Conservation (phyloP, 2,113 vertebrate genomes). For the Aplodontia rufa region DNA sequence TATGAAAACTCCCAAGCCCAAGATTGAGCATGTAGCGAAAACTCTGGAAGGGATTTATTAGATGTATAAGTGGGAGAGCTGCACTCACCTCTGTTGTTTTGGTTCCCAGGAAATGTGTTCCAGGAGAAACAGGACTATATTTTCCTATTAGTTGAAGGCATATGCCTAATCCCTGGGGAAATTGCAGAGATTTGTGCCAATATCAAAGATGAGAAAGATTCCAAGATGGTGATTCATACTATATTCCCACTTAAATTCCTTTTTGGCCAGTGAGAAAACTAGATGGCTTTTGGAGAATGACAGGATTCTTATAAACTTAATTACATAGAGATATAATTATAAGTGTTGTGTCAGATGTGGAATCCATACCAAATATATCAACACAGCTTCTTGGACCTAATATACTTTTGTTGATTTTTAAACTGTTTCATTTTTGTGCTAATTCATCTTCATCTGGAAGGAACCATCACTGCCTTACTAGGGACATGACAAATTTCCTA, state of each 20-base stretch:
- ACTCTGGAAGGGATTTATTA: not conserved
- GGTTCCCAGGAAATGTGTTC: not conserved
- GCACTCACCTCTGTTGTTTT: not conserved
- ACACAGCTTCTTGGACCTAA: not conserved
- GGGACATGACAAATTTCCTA: not conserved
- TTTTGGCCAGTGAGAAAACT: slow-evolving; percentile 8
- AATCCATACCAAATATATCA: not conserved
- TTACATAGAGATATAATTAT: not conserved
- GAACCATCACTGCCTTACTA: not conserved
- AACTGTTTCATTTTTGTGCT: slow-evolving; percentile 29
- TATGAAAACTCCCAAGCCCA: not conserved
- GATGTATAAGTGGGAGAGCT: not conserved
- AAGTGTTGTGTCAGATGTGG: not conserved
- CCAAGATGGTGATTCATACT: not conserved
- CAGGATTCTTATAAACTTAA: slow-evolving; percentile 34
- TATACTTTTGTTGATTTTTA: not conserved
- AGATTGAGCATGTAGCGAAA: not conserved
- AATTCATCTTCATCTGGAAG: slow-evolving; percentile 28
- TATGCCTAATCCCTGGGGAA: not conserved
- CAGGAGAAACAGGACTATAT: not conserved
- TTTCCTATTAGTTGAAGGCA: not conserved
- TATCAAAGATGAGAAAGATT: not conserved
- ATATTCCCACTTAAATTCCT: not conserved
- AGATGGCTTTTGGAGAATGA: slow-evolving; percentile 25
- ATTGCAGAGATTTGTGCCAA: not conserved